Percentiles rank a stretch among this genome's conserved stretches.
Conservation (phyloP, 2,888 invertebrate genomes). For the Drosophila mimica region DNA sequence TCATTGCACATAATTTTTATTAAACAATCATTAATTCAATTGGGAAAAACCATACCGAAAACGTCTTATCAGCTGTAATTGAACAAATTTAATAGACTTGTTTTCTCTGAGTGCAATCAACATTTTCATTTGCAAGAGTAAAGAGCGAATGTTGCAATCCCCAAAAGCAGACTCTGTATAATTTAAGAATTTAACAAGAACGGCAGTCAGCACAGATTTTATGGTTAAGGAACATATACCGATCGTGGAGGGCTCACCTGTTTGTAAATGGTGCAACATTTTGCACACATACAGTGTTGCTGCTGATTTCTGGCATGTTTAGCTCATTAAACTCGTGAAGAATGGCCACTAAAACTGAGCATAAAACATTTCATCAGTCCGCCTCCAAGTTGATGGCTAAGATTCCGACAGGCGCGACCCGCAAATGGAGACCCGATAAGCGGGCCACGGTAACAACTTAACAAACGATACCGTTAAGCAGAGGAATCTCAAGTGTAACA, state of each 20-base stretch:
- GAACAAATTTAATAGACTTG: background rate
- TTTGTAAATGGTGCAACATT: constrained; percentile 26
- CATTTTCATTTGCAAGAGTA: background rate
- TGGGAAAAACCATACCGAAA: background rate
- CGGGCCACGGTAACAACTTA: constrained; percentile 27
- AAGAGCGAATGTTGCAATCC: constrained; percentile 1
- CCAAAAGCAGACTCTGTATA: constrained; percentile 17
- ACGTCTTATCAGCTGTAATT: background rate
- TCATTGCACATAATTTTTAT: background rate
- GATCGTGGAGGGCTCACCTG: background rate
- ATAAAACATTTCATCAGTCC: constrained; percentile 62
- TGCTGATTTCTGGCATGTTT: constrained; percentile 37
- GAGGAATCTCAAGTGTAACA: constrained; percentile 74
- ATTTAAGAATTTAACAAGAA: constrained; percentile 20
- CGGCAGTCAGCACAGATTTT: constrained; percentile 15
- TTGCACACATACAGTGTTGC: constrained; percentile 41
- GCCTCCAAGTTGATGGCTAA: constrained; percentile 8
- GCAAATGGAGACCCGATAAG: constrained; percentile 57
- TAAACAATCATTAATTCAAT: background rate
- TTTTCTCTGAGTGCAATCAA: constrained; percentile 5
- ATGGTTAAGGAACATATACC: constrained; percentile 4
- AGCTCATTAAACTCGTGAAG: constrained; percentile 55
- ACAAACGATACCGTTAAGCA: constrained; percentile 53
- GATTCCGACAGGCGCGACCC: background rate
- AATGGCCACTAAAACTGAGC: constrained; percentile 58